These are phyloP conservation scores for Parthenolecanium corni DNA, from an alignment of 2,888 invertebrate genomes.

Conservation along the genomic window DNA sequence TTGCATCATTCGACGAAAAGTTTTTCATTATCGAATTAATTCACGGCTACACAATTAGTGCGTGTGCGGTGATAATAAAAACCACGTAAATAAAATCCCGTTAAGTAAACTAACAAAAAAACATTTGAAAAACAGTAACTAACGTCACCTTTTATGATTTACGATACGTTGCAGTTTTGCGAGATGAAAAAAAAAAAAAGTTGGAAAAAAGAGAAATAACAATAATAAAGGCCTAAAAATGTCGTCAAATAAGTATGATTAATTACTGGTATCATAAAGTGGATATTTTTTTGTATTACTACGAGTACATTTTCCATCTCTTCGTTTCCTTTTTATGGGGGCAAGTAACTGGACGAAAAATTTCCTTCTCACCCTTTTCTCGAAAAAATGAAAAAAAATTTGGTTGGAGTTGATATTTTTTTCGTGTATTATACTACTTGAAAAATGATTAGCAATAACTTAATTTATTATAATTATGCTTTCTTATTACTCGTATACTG, in stretches of 20 bases:
- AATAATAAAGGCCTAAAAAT: constrained; percentile 10
- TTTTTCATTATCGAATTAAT: too few species aligned
- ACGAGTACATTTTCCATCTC: not conserved
- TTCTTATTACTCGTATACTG: too few species aligned
- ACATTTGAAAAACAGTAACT: not conserved
- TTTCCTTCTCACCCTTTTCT: not conserved
- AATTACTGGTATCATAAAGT: not conserved
- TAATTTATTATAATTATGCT: too few species aligned
- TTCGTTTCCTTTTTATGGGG: not conserved
- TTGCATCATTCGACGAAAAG: too few species aligned
- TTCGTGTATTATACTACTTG: not conserved
- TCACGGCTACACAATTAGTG: too few species aligned
- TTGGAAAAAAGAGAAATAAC: constrained; percentile 1
- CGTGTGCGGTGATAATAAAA: too few species aligned
- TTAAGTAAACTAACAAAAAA: too few species aligned
- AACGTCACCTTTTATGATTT: constrained; percentile 14
- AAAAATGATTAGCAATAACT: too few species aligned
- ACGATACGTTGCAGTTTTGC: constrained; percentile 5
- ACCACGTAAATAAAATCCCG: too few species aligned
- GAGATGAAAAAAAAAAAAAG: constrained; percentile 1
- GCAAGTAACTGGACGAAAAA: constrained; percentile 5
- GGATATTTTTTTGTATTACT: too few species aligned
- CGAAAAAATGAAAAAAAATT: not conserved
- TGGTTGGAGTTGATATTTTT: not conserved
- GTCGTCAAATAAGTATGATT: constrained; percentile 20